Base-by-base conservation (phyloP, 2,888 invertebrate species). In the Orthonevra nobilis region DNA sequence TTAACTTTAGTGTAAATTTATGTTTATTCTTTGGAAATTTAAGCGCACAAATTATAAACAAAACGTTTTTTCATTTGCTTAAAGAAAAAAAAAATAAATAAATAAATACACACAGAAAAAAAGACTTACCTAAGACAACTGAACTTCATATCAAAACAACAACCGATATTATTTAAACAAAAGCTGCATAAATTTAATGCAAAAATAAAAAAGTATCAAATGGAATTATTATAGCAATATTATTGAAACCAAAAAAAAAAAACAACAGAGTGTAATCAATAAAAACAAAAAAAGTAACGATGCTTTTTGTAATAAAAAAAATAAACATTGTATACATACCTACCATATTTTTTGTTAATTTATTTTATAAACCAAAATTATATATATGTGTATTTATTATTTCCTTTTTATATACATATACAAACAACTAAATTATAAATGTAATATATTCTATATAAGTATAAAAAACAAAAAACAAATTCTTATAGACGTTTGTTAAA, bases 51-150 rank as follows among this genome's bases (percentile, higher is more conserved):
- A 77, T 64, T 77, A 54, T 52, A 46, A 6, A 58, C 46, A 38
- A 60, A 12, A 12, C 32, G 46, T 54, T 48, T 12, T n/a, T 56
- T 68, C 28, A 26, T 12, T 36, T 15, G 28, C 4, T 23, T 15
- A 42, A 26, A 42, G 34, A 52, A 2, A 56, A 10, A 40, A 14
- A 40, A 44, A 20, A 9, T 36, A n/a, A 69, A 42, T 15, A 28
- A 81, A 48, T 61, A 10, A 42, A 77, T 26, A 66, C 36, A 77
- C 46, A 69, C 54, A 61, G 60, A 81, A 72, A 79, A n/a, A 81
- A 84, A 84, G 83, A 83, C 84, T 84, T 83, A 83, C 68, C 79
- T 75, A 82, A 75, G 72, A 81, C 66, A 81, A 84, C 81, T 82
- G 81, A 82, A 84, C 81, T 81, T 82, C 83, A 84, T 84, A 84